phyloP scores from a whole-genome alignment of 2,797 vertebrate species.

The Typhlichthys subterraneus region DNA sequence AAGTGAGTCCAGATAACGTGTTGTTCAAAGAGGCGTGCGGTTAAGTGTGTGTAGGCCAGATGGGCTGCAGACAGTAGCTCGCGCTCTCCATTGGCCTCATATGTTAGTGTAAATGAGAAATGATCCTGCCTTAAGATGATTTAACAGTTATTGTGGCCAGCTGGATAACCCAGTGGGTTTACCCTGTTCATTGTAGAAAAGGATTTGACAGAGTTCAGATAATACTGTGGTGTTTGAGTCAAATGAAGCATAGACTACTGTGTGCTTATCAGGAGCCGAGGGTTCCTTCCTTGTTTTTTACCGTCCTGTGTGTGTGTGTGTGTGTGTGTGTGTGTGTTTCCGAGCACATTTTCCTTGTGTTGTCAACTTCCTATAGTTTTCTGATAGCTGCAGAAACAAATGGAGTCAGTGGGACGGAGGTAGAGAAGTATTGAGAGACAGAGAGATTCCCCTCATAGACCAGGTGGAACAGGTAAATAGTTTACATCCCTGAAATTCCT shows the following conservation, averaged over 20 bases:
- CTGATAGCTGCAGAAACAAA: slow-evolving; percentile 55
- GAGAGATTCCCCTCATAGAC: background rate
- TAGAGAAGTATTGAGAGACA: no score
- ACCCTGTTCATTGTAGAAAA: slow-evolving; percentile 23
- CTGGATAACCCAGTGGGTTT: slow-evolving; percentile 45
- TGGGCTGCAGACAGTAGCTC: slow-evolving; percentile 28
- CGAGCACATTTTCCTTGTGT: slow-evolving; percentile 71
- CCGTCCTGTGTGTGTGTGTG: slow-evolving; percentile 66
- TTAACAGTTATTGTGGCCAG: slow-evolving; percentile 38
- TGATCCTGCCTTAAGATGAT: slow-evolving; percentile 47
- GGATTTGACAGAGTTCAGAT: slow-evolving; percentile 43
- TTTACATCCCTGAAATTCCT: background rate
- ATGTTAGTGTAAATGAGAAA: slow-evolving; percentile 47
- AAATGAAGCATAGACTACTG: slow-evolving; percentile 56
- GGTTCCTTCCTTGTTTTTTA: slow-evolving; percentile 84
- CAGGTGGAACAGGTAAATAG: background rate
- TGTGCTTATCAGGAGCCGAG: slow-evolving; percentile 73
- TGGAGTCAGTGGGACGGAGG: slow-evolving; percentile 14
- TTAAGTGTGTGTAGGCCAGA: slow-evolving; percentile 40
- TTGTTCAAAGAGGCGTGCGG: slow-evolving; percentile 36
- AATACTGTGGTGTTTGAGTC: slow-evolving; percentile 47
- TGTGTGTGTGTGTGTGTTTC: slow-evolving; percentile 67
- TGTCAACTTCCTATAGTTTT: slow-evolving; percentile 76
- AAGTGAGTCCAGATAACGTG: slow-evolving; percentile 46
- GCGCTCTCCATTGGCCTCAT: slow-evolving; percentile 28